Base-by-base conservation (phyloP, 64 coral and sea anemone species). In the Acropora yongei region DNA sequence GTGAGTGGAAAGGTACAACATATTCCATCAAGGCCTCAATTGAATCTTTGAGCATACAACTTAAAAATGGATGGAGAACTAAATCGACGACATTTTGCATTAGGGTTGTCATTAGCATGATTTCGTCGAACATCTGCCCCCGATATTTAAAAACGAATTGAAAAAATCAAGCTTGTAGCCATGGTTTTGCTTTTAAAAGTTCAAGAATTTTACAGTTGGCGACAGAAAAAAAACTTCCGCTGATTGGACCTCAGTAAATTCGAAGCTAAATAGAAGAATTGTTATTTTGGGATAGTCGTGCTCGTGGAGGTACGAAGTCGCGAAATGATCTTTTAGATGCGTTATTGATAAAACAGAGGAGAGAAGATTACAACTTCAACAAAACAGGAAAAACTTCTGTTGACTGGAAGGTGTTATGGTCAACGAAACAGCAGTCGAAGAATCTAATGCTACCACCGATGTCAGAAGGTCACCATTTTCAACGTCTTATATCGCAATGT, bases 121-220 rank as follows among this genome's bases (percentile, higher is more conserved):
- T 30, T 14, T 42, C 73, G 6, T 41, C 82, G 60, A 80, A 87
- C 74, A 68, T 77, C 57, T 84, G 39, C 65, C 63, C 80, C 74
- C 6, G 44, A 60, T 93, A 74, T 93, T 88, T 82, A 89, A 86
- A 92, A 49, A 83, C 42, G 55, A 84, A 14, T 75, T 93, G 74
- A 75, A 75, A 89, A 88, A 82, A 76, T 93, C 67, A 75, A 68
- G 80, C 69, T 41, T 47, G 92, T 89, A 89, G 78, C 78, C 81
- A 93, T 93, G 92, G 86, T 93, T 83, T 93, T 89, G 16, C 80
- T 89, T 89, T 42, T 47, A 89, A 84, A 76, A 16, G 71, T 83
- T 74, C 74, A 55, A 93, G 89, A 83, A 89, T 83, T 77, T 63
- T 85, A 87, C 77, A 75, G 85, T 82, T 74, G 65, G 39, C 74